Conservation (phyloP, 30 jellyfish, hydroid and myxozoan genomes). For the Nemopilema nomurai region DNA sequence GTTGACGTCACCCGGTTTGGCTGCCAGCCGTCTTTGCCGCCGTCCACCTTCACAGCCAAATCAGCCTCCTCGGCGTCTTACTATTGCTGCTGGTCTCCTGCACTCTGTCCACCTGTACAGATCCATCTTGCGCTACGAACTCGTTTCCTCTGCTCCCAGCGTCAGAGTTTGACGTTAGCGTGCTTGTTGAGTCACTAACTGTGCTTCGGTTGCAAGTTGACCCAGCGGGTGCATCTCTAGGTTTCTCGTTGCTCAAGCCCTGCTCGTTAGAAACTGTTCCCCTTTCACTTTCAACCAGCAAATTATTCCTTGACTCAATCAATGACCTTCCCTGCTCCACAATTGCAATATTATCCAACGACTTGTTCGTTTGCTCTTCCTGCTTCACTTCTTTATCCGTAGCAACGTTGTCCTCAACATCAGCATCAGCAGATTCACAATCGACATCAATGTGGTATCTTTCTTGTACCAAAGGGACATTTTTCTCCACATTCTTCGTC, state of each 20-base stretch:
- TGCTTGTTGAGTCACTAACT: neutral
- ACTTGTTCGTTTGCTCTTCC: neutral
- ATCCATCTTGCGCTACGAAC: conserved; percentile 42
- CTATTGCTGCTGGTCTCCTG: neutral
- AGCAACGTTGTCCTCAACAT: neutral
- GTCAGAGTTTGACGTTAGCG: neutral
- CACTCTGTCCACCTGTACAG: conserved; percentile 18
- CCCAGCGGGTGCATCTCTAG: conserved; percentile 4
- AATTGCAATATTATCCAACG: neutral
- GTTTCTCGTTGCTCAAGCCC: neutral
- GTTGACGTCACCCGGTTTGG: conserved; percentile 41
- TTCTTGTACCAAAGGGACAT: too few relatives aligned
- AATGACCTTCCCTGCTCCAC: neutral
- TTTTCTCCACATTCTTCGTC: neutral
- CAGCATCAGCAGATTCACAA: neutral
- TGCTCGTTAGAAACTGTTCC: conserved; percentile 13
- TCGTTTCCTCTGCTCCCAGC: conserved; percentile 25
- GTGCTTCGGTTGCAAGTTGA: neutral
- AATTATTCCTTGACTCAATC: neutral
- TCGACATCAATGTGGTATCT: neutral
- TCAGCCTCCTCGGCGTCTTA: neutral
- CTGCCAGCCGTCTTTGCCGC: conserved; percentile 19
- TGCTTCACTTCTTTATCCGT: neutral
- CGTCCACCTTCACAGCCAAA: neutral
- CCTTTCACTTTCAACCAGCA: neutral